Conservation (phyloP, 2,797 vertebrate species). For the Decapterus maruadsi region DNA sequence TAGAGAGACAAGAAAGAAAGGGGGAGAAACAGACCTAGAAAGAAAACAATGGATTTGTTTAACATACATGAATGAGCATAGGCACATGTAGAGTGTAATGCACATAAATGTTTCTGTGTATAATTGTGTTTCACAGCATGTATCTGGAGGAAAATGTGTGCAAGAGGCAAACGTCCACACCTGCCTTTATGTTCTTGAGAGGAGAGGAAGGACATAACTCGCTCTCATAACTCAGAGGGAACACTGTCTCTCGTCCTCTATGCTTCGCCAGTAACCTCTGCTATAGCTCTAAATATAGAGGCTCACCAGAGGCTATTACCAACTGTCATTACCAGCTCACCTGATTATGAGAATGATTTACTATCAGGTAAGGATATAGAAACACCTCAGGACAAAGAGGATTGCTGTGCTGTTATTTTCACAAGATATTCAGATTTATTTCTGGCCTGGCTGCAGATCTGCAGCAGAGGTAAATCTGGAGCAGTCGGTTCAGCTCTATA, state of each 20-base stretch:
- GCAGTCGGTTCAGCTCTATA: not conserved
- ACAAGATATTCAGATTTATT: slow-evolving; percentile 21
- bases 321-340: slow-evolving; percentile 51
- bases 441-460: not conserved
- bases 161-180: not conserved
- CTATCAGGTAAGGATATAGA: slow-evolving; percentile 32
- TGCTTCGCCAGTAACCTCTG: slow-evolving; percentile 62
- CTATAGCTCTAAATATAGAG: slow-evolving; percentile 64
- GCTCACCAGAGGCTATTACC: slow-evolving; percentile 39
- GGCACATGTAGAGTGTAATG: not conserved
- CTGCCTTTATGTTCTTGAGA: slow-evolving; percentile 36
- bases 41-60: not conserved
- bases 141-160: not conserved
- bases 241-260: slow-evolving; percentile 60
- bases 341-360: slow-evolving; percentile 58
- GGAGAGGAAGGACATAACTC: slow-evolving; percentile 37
- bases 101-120: not conserved
- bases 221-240: slow-evolving; percentile 37
- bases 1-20: not conserved
- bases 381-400: slow-evolving; percentile 15
- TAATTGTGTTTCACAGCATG: not conserved
- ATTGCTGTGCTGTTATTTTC: slow-evolving; percentile 3
- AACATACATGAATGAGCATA: not conserved
- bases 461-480: not conserved
- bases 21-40: no score